phyloP scores from a whole-genome alignment of 2,888 invertebrate genomes.

The Platycheirus rosarum region DNA sequence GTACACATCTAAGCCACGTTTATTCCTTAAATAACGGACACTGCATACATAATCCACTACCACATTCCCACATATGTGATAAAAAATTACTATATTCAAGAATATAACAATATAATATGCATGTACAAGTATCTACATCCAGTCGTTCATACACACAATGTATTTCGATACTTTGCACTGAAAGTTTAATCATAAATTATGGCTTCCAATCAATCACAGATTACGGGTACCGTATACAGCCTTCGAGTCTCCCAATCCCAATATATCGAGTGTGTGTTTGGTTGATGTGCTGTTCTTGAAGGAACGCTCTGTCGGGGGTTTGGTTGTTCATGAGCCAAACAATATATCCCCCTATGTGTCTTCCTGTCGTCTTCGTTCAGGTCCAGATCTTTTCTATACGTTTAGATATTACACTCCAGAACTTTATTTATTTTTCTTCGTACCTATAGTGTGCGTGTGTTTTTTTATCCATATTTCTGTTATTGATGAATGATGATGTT shows the following conservation, averaged over 20 bases:
- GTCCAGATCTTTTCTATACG: slow-evolving; percentile 3
- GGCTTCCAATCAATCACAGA: slow-evolving; percentile 71
- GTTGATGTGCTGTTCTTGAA: slow-evolving; percentile 3
- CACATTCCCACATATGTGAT: no score
- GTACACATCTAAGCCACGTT: no score
- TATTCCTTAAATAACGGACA: no score
- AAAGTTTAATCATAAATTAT: slow-evolving; percentile 69
- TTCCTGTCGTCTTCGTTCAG: neutral
- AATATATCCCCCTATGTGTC: slow-evolving; percentile 3
- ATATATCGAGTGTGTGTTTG: slow-evolving; percentile 15
- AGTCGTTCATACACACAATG: no score
- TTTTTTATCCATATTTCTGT: slow-evolving; percentile 24
- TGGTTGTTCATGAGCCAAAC: slow-evolving; percentile 1
- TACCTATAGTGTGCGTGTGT: no score
- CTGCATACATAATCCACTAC: no score
- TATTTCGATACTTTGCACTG: slow-evolving; percentile 36
- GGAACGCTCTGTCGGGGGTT: neutral
- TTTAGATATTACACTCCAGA: neutral
- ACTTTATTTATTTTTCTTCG: slow-evolving; percentile 12
- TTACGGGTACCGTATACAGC: slow-evolving; percentile 39
- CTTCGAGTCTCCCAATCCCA: slow-evolving; percentile 39
- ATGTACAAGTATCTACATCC: neutral
- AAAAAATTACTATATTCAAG: slow-evolving; percentile 16
- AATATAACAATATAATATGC: no score
- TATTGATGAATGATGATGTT: slow-evolving; percentile 69